Conservation (phyloP, 2,888 invertebrate genomes). For the Lithophane socia region DNA sequence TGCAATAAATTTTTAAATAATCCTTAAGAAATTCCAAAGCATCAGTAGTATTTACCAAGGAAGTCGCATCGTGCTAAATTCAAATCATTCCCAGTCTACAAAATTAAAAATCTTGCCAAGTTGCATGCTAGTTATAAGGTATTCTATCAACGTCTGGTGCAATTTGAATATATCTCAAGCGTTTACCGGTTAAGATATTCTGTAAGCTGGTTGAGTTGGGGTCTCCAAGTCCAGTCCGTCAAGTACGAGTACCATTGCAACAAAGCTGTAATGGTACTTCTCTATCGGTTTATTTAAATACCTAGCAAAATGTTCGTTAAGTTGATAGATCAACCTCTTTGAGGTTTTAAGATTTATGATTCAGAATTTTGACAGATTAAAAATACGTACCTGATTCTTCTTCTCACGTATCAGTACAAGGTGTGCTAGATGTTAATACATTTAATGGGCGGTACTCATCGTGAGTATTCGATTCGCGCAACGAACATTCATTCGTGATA, state of each 20-base stretch:
- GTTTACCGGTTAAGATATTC: slow-evolving; percentile 11
- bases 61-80: slow-evolving; percentile 17
- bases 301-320: not conserved
- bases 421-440: not conserved
- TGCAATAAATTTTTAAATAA: not conserved
- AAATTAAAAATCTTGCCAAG: slow-evolving; percentile 15
- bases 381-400: not conserved
- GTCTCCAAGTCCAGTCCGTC: not conserved
- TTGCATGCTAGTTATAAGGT: not conserved
- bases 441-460: not conserved
- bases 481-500: too few species aligned
- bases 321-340: not conserved
- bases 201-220: not conserved
- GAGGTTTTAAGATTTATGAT: not conserved
- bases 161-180: slow-evolving; percentile 31
- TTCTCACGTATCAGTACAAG: too few species aligned
- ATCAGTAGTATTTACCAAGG: not conserved
- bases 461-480: not conserved
- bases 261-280: not conserved
- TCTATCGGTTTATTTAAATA: not conserved
- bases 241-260: not conserved
- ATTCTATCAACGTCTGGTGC: slow-evolving; percentile 27
- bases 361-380: not conserved
- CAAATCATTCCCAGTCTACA: not conserved
- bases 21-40: not conserved